Evolutionary conservation across 2,113 vertebrate species (phyloP), one percentile per base, ranked within the genome.

Genomic region (Strix uralensis): DNA sequence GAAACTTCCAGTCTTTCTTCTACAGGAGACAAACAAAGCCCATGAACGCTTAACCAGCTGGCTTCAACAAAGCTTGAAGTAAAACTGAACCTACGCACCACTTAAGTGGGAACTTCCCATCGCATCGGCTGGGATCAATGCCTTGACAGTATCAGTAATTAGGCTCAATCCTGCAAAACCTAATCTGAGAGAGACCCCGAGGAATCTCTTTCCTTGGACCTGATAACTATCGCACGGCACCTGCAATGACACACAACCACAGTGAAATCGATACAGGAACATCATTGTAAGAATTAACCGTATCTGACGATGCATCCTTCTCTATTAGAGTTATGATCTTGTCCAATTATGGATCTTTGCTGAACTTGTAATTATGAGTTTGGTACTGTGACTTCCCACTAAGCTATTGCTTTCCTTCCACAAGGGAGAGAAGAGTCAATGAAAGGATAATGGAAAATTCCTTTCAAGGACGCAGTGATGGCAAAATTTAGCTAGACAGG

Each of bases 261-360:
- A 20, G 59, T 1, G 1, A 61, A 91, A 96, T 96, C 88, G 0
- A 96, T 95, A 52, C 0, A 13, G 86, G 85, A 86, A 81, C 94
- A 94, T 96, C 96, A 70, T 16, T 92, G 95, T 86, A 94, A 85
- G 88, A 96, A 96, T 95, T 83, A 96, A 95, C 91, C 13, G 74
- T 67, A 91, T 96, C 94, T 94, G 93, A 96, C 75, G 11, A 93
- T 0, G 8, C 80, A 88, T 95, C 96, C 86, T 75, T 96, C 96
- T 95, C 91, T 93, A 97, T 96, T 96, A 96, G 81, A 97, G 87
- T 85, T 85, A 97, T 90, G 11, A 94, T 83, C 96, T 91, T 4
- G 8, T 94, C 95, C 95, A 97, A 96, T 97, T 97, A 97, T 77
- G 88, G 96, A 96, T 96, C 93, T 91, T 93, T 89, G 79, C 90